Conservation (phyloP, 2,888 invertebrate genomes). For the Lymantria dispar region DNA sequence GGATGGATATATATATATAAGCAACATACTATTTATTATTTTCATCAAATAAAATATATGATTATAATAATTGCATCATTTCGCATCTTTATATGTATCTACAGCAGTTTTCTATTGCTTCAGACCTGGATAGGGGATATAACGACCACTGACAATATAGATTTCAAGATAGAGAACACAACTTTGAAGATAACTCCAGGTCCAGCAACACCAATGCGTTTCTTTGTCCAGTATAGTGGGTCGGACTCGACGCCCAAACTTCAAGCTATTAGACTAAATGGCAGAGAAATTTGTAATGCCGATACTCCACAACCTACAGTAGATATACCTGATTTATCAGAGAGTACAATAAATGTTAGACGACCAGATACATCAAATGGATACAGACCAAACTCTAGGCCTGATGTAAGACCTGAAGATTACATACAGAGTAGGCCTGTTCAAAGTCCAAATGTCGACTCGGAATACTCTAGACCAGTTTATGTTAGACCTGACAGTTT, state of each 20-base stretch:
- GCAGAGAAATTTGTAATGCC: slow-evolving; percentile 81
- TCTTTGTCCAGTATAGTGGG: slow-evolving; percentile 83
- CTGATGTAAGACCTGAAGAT: slow-evolving; percentile 36
- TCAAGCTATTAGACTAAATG: slow-evolving; percentile 78
- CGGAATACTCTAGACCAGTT: slow-evolving; percentile 44
- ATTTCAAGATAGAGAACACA: slow-evolving; percentile 82
- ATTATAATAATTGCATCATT: too few species aligned
- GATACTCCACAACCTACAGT: slow-evolving; percentile 50
- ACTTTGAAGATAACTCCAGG: slow-evolving; percentile 82
- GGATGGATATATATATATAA: too few species aligned
- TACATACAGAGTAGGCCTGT: slow-evolving; percentile 50
- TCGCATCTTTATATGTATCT: too few species aligned
- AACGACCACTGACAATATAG: slow-evolving; percentile 79
- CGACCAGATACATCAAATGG: slow-evolving; percentile 6
- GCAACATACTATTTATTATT: too few species aligned
- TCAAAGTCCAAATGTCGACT: slow-evolving; percentile 42
- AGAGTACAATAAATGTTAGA: background rate
- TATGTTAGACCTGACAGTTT: slow-evolving; percentile 50
- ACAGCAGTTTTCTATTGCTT: slow-evolving; percentile 3
- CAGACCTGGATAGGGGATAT: slow-evolving; percentile 85
- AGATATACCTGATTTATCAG: slow-evolving; percentile 38
- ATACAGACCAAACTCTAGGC: slow-evolving; percentile 13
- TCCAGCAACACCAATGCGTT: slow-evolving; percentile 77
- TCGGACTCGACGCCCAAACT: slow-evolving; percentile 72
- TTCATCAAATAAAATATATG: too few species aligned